These are phyloP conservation scores for Pluvialis apricaria DNA, from an alignment of 2,113 vertebrate genomes.

Conservation along the genomic window DNA sequence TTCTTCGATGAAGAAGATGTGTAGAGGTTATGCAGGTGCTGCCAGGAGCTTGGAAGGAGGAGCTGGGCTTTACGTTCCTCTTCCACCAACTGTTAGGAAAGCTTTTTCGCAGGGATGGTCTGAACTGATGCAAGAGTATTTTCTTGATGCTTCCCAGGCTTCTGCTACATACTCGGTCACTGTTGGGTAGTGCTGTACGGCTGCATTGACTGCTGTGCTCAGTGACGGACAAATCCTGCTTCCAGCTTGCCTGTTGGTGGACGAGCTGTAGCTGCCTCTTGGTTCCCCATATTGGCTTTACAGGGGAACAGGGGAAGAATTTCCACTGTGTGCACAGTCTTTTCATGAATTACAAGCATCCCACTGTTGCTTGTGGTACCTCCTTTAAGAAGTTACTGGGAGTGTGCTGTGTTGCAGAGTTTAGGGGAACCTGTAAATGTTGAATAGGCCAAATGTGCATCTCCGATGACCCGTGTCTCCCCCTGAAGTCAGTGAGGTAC, in stretches of 20 bases:
- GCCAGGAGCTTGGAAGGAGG: neutral
- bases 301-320: neutral
- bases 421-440: neutral
- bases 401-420: neutral
- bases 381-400: neutral
- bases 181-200: neutral
- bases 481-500: neutral
- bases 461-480: fast-evolving
- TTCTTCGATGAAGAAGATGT: neutral
- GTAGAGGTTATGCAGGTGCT: neutral
- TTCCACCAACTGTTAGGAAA: neutral
- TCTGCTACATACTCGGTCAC: neutral
- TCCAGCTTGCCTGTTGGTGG: neutral
- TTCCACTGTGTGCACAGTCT: fast-evolving
- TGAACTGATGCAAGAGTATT: neutral
- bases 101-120: neutral
- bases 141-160: neutral
- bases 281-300: neutral
- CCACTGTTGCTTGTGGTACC: neutral
- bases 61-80: fast-evolving
- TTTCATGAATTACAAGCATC: neutral
- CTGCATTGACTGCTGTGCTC: neutral
- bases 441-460: neutral
- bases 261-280: neutral
- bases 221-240: neutral